These are phyloP conservation scores for Porites divaricata DNA, from an alignment of 92 coral and sea anemone species.

Conservation along the genomic window DNA sequence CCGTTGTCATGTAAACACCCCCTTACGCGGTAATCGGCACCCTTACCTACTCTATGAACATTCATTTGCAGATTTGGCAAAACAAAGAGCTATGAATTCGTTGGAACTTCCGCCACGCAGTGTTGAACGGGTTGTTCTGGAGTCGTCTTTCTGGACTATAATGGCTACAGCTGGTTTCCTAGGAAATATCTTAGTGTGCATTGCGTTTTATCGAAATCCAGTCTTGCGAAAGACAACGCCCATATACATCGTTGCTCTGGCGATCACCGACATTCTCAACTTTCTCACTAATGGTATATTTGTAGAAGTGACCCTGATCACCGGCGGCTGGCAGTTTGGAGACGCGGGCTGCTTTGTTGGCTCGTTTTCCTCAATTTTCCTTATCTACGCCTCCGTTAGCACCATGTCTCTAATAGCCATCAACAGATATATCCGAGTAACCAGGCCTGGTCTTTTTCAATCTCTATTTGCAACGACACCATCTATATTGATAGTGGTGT, in stretches of 20 bases:
- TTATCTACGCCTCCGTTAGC: constrained; percentile 6
- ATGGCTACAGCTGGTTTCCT: constrained; percentile 27
- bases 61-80: constrained; percentile 3
- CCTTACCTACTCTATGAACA: no score
- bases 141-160: constrained; percentile 12
- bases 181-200: constrained; percentile 20
- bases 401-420: constrained; percentile 39
- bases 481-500: constrained; percentile 6
- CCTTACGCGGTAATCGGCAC: no score
- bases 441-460: constrained; percentile 5
- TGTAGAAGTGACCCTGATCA: constrained; percentile 24
- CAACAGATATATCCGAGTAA: constrained; percentile 17
- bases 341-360: constrained; percentile 8
- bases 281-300: constrained; percentile 9
- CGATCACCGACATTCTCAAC: constrained; percentile 33
- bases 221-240: constrained; percentile 18
- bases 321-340: constrained; percentile 34
- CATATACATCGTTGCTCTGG: constrained; percentile 14
- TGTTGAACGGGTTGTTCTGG: neutral
- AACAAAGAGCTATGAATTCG: constrained; percentile 1
- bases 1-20: no score
- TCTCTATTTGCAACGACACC: constrained; percentile 4
- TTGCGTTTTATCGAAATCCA: constrained; percentile 23
- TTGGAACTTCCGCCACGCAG: constrained; percentile 24
- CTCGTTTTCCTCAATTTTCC: neutral